Evolutionary conservation across 2,888 invertebrate species (phyloP).

Genomic region (Chrysomela aeneicollis): DNA sequence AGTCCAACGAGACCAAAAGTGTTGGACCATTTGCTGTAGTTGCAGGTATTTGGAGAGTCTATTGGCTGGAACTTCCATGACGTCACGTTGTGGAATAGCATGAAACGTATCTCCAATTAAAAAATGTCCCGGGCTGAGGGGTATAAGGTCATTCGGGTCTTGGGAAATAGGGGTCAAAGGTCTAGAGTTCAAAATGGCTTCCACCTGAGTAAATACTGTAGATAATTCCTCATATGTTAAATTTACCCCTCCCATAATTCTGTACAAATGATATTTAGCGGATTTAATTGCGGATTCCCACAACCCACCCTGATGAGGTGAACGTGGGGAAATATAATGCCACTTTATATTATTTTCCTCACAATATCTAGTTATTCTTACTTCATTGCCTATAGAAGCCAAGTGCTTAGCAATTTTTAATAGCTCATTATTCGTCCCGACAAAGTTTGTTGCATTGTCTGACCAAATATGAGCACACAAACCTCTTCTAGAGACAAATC

Average conservation of each 20-base stretch:
- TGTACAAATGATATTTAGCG: constrained; percentile 45
- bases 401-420: constrained; percentile 23
- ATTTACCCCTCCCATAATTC: constrained; percentile 36
- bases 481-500: constrained; percentile 33
- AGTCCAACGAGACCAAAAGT: too few relatives aligned
- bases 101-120: too few relatives aligned
- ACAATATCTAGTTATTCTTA: too few relatives aligned
- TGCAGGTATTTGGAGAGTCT: too few relatives aligned
- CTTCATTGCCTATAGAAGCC: not conserved
- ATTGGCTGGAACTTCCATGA: too few relatives aligned
- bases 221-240: constrained; percentile 48
- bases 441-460: constrained; percentile 35
- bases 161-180: constrained; percentile 41
- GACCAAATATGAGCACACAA: constrained; percentile 22
- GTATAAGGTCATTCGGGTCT: constrained; percentile 38
- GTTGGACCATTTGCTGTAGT: too few relatives aligned
- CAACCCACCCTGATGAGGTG: constrained; percentile 46
- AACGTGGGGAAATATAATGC: constrained; percentile 48
- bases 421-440: constrained; percentile 27
- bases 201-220: constrained; percentile 45
- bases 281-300: constrained; percentile 39
- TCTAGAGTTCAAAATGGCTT: constrained; percentile 47
- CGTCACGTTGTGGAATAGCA: too few relatives aligned
- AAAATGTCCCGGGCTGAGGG: too few relatives aligned
- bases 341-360: constrained; percentile 41